Conservation (phyloP, 2,888 invertebrate genomes). For the Tachina grossa region DNA sequence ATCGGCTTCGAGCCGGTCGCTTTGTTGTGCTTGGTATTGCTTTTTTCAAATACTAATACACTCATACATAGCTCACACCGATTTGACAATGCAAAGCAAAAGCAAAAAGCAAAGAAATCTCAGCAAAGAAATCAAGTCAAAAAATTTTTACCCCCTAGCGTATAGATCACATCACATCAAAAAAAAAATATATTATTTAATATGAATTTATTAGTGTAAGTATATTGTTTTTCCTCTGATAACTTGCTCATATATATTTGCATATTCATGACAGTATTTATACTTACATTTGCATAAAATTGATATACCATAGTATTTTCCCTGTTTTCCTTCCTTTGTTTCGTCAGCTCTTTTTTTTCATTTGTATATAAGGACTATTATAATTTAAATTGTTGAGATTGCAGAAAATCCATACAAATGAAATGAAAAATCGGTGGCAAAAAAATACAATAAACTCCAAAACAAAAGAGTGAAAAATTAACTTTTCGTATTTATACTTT, state of each 20-base stretch:
- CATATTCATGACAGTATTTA: not conserved
- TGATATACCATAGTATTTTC: not conserved
- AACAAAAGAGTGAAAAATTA: conserved; percentile 39
- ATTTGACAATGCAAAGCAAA: too few species aligned
- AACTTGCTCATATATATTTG: not conserved
- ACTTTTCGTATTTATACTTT: conserved; percentile 39
- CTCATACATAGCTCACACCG: too few species aligned
- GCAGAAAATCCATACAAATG: conserved; percentile 61
- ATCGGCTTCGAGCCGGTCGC: too few species aligned
- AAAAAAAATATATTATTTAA: too few species aligned
- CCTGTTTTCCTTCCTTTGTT: not conserved
- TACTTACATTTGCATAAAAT: not conserved
- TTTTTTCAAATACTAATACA: too few species aligned
- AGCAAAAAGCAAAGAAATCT: too few species aligned
- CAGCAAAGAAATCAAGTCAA: too few species aligned
- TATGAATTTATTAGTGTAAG: too few species aligned
- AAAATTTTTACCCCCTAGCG: too few species aligned
- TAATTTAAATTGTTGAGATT: conserved; percentile 64
- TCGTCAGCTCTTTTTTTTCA: not conserved
- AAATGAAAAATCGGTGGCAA: conserved; percentile 54
- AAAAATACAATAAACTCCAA: conserved; percentile 17
- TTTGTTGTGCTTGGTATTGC: too few species aligned
- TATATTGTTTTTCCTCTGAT: not conserved
- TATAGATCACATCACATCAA: too few species aligned
- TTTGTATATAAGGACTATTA: conserved; percentile 47